A percentile compares a stretch with the other conserved stretches of the same genome.
phyloP scores from a whole-genome alignment of 2,797 vertebrate genomes.

The Melopsittacus undulatus region DNA sequence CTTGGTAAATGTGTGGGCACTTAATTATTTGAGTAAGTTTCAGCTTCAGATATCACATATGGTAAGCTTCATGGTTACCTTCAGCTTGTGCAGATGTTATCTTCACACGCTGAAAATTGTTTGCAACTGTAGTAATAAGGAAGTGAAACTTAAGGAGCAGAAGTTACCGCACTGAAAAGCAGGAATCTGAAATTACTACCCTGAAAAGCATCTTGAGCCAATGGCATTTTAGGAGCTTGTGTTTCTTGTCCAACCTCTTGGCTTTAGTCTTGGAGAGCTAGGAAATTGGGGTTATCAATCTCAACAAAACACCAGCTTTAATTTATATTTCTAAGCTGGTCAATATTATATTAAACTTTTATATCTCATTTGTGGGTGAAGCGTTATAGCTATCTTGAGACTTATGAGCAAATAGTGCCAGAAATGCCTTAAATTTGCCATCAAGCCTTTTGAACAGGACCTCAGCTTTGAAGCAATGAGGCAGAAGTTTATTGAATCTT shows the following conservation, averaged over 20 bases:
- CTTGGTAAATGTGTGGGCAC: not conserved
- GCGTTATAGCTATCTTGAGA: not conserved
- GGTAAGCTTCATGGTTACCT: not conserved
- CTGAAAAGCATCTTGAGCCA: not conserved
- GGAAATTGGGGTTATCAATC: not conserved
- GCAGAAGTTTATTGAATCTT: not conserved
- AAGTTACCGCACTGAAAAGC: not conserved
- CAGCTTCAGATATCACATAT: not conserved
- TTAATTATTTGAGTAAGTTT: not conserved
- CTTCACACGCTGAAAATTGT: not conserved
- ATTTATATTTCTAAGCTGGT: not conserved
- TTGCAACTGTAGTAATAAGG: not conserved
- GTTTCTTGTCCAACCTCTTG: not conserved
- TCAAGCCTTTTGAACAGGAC: not conserved
- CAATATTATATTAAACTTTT: not conserved
- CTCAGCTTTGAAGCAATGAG: not conserved
- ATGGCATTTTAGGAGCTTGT: not conserved
- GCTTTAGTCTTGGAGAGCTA: not conserved
- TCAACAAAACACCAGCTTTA: not conserved
- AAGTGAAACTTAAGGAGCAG: not conserved
- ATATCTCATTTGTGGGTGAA: not conserved
- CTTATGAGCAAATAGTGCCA: not conserved
- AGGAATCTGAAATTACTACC: fast-evolving
- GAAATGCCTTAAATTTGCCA: not conserved
- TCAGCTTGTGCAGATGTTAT: not conserved